Conservation (phyloP, 2,113 vertebrate genomes). For the Antidorcas marsupialis region DNA sequence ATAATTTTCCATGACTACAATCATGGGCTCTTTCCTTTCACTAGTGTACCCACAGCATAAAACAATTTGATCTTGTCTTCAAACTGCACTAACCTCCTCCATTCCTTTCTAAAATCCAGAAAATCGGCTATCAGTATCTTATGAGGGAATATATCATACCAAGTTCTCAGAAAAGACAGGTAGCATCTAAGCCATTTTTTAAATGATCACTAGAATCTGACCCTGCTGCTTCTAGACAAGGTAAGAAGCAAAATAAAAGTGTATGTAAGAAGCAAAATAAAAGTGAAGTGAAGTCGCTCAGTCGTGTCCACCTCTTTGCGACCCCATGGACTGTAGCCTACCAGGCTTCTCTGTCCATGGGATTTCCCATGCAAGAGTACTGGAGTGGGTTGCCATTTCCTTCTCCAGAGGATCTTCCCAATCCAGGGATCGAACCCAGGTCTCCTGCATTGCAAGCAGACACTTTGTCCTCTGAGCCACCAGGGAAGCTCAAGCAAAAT, state of each 20-base stretch:
- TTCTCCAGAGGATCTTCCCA: no score
- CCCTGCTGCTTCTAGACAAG: neutral
- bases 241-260: slow-evolving; percentile 9
- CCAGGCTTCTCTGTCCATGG: no score
- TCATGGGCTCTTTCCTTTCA: slow-evolving; percentile 17
- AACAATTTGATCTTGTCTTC: neutral
- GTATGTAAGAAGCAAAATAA: neutral
- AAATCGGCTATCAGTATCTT: neutral
- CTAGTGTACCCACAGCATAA: neutral
- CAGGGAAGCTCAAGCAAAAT: neutral
- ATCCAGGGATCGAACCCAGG: no score
- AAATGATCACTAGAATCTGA: neutral
- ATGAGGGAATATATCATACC: neutral
- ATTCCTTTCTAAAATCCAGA: neutral
- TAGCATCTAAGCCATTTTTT: neutral
- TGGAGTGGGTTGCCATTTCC: no score
- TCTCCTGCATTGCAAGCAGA: no score
- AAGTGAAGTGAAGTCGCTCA: neutral
- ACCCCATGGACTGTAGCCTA: no score
- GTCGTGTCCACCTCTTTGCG: no score
- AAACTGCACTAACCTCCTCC: neutral
- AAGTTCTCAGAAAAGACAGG: slow-evolving; percentile 24
- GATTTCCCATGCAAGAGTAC: no score
- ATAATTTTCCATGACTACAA: neutral
- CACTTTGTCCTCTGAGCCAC: no score